Evolutionary conservation across 2,888 invertebrate species (phyloP), one percentile per base, ranked within the genome.

Genomic region (Hemistola chrysoprasaria): DNA sequence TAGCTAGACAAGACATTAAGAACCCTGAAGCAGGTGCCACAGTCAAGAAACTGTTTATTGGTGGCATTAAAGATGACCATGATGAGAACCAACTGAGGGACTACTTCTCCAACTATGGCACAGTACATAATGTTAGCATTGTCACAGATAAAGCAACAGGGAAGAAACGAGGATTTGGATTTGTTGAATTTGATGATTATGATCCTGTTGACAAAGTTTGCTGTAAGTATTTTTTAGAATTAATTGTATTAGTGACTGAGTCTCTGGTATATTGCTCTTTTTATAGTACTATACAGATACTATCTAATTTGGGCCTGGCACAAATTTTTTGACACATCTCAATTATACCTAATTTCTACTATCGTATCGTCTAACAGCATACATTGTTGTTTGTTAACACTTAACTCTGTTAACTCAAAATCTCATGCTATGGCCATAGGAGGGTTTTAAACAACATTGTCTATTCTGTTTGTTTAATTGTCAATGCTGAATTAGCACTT

Each of bases 181-280:
- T 98, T 76, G 95, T 99, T 22, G 97, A 98, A 76, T 99, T 97
- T 76, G 97, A 98, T 69, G 98, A 99, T 75, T 97, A 98, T 70
- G 98, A 99, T 81, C 95, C 97, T 2, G 98, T 98, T 40, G 98
- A 98, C 76, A 98, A 98, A 91, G 95, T 97, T 74, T 96, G 97
- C 68, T 92, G 97, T 97, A 90, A 95, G 96, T 94, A 65, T 61
- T 7, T 26, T 20, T 45, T n/a, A n/a, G n/a, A n/a, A n/a, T n/a
- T n/a, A n/a, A n/a, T n/a, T n/a, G n/a, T n/a, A n/a, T n/a, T n/a
- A n/a, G n/a, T n/a, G n/a, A n/a, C n/a, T n/a, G n/a, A n/a, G n/a
- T n/a, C n/a, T n/a, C n/a, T n/a, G n/a, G n/a, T n/a, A n/a, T n/a
- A n/a, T n/a, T n/a, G n/a, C n/a, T n/a, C n/a, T n/a, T n/a, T n/a